Base-by-base conservation (phyloP, 2,113 vertebrate genomes). In the Spheniscus mendiculus region DNA sequence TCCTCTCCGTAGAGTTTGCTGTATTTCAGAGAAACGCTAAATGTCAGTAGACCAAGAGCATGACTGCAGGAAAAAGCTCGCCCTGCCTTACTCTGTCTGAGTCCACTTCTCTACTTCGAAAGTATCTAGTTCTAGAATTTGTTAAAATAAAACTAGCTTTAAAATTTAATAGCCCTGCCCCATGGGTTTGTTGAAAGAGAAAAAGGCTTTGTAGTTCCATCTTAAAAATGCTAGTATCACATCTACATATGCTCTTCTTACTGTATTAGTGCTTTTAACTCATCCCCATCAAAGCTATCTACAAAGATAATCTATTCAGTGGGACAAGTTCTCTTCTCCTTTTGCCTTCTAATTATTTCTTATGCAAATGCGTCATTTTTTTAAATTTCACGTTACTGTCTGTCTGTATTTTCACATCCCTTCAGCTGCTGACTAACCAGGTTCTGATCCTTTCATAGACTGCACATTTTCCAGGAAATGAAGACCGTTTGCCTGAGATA, bases 381-480 rank as follows among this genome's bases (percentile, higher is more conserved):
- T 12, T 18, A 84, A 67, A 59, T 50, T 77, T 72, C 50, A 72
- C 5, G 2, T 86, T 83, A 34, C 23, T 72, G 4, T 72, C 38
- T 87, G 26, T 89, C 74, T 15, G 21, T 76, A 53, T 88, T 92
- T 96, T 90, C 92, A 69, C 9, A 30, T 81, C 36, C 53, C 36
- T 93, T 73, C 86, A 94, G 81, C 90, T 91, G 67, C 91, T 89
- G 66, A 62, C 56, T 58, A 77, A 61, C 61, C 45, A 84, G 61
- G 47, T 92, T 93, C 76, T 73, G 80, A 67, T 76, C 56, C 84
- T 90, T 91, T 91, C 2, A 2, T 58, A 78, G 47, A 69, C 49
- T 74, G 52, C 52, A 55, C 49, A 32, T 95, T 93, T 97, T 96
- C 82, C 76, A 96, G 83, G 82, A 96, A 96, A 93, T 56, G 21